phyloP scores from a whole-genome alignment of 2,113 vertebrate genomes.

The Scolopax mira region DNA sequence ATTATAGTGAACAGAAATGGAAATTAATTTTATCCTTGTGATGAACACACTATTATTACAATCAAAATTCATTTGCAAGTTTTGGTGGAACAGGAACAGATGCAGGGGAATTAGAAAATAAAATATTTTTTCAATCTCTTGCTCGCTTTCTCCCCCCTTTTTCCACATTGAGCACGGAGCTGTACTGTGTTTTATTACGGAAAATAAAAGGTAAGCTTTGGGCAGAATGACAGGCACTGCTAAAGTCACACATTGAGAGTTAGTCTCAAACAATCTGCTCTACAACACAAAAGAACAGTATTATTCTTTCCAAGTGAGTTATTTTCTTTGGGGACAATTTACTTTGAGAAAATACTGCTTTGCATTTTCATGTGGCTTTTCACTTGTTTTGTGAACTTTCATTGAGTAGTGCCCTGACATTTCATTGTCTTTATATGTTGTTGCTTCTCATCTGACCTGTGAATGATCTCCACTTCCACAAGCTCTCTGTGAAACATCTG shows the following conservation, averaged over 20 bases:
- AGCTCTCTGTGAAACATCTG: not conserved
- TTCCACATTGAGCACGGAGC: not conserved
- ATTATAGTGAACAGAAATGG: not conserved
- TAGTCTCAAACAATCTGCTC: not conserved
- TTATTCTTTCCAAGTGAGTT: not conserved
- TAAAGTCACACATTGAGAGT: not conserved
- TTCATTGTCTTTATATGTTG: not conserved
- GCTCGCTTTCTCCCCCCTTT: not conserved
- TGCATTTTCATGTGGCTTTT: not conserved
- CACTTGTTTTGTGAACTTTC: not conserved
- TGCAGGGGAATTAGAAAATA: not conserved
- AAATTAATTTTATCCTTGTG: conserved; percentile 41
- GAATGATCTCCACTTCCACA: not conserved
- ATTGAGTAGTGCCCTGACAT: not conserved
- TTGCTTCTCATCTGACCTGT: not conserved
- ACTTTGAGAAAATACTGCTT: not conserved
- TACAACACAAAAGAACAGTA: not conserved
- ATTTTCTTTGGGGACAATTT: not conserved
- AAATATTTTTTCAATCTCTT: not conserved
- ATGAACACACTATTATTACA: conserved; percentile 9
- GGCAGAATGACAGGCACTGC: not conserved
- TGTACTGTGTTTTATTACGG: not conserved
- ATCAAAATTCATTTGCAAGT: conserved; percentile 29
- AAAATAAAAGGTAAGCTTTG: not conserved
- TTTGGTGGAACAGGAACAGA: not conserved